Conservation (phyloP, 2,113 vertebrate species). For the Rhodinocichla rosea region DNA sequence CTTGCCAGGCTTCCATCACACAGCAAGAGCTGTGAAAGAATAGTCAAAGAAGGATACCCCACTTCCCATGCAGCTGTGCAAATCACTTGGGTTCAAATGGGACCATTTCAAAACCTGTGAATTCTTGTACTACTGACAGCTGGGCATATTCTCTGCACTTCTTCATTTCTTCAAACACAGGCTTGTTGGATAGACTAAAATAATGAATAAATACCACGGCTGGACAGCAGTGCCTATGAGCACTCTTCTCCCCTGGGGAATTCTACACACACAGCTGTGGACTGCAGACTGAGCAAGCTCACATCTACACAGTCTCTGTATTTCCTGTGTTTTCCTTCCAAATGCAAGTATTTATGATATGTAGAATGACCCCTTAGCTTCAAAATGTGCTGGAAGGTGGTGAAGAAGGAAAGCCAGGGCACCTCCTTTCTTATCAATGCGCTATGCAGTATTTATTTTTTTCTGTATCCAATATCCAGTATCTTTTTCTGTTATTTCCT, state of each 20-base stretch:
- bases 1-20: neutral
- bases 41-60: neutral
- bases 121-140: neutral
- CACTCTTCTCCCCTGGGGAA: neutral
- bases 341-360: neutral
- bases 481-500: neutral
- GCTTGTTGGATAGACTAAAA: neutral
- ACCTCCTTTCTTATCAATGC: neutral
- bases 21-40: neutral
- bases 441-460: neutral
- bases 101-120: neutral
- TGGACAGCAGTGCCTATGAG: neutral
- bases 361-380: neutral
- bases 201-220: neutral
- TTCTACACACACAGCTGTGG: neutral
- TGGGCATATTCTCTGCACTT: neutral
- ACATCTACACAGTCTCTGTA: neutral
- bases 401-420: neutral
- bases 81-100: neutral
- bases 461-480: neutral
- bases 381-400: neutral
- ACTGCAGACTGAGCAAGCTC: neutral
- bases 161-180: neutral
- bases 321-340: neutral
- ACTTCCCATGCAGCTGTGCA: neutral